Evolutionary conservation across 2,797 vertebrate species (phyloP), one percentile per base, ranked within the genome.

Genomic region (Acestrorhynchus altus): DNA sequence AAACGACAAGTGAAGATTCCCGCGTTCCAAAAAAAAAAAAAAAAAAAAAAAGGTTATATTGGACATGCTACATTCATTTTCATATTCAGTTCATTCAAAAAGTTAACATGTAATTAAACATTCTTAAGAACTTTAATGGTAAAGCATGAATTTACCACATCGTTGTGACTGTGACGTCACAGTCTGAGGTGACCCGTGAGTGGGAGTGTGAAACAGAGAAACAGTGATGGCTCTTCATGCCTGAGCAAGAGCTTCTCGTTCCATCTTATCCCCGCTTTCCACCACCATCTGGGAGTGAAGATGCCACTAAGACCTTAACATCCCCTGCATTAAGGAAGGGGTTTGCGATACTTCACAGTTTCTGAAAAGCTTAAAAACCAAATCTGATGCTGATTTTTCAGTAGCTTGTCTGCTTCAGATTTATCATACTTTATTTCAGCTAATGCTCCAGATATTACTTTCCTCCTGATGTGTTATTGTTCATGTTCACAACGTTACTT

Each of bases 201-300:
- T 42, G 69, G 67, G 81, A 86, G 72, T 71, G 10, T 61, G 42
- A 84, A 81, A 89, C 87, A 88, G 80, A 80, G 76, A 40, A 28
- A 74, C 65, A 52, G 80, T 67, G 84, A 85, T 72, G 79, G 72
- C 26, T 18, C 72, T 77, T 83, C 59, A 46, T 6, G 70, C 76
- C 79, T 83, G 69, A 77, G 76, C 73, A 63, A 83, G 22, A 24
- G 26, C 63, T 63, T 39, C 56, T 75, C 67, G 35, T 74, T 75
- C 71, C 77, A 76, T 52, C 69, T 28, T 35, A n/a, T 68, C 35
- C 31, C 72, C 77, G 66, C 47, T 65, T 83, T 76, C 63, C 80
- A 72, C 60, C 18, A 76, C 67, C 78, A 66, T 80, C 56, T 84
- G 73, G 76, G 75, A 69, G 16, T 31, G 56, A 87, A 77, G 46